phyloP scores from a whole-genome alignment of 2,888 invertebrate genomes.

The Synanthedon myopaeformis region DNA sequence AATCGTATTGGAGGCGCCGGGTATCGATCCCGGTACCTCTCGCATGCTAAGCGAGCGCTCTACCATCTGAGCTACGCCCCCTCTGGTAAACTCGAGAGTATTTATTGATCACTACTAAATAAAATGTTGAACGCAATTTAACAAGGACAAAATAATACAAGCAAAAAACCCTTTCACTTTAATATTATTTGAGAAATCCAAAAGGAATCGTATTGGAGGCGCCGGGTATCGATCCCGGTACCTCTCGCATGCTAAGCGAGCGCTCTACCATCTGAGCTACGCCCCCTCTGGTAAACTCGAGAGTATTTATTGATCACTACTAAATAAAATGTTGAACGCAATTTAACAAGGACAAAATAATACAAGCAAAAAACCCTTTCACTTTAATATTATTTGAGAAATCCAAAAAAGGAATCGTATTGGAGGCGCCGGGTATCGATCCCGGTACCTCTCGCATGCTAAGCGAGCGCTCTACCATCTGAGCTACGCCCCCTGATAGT shows the following conservation, averaged over 20 bases:
- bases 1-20: slow-evolving; percentile 57
- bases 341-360: too few relatives aligned
- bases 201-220: slow-evolving; percentile 33
- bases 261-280: slow-evolving; percentile 72
- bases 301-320: not conserved
- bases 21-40: slow-evolving; percentile 70
- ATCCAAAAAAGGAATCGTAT: slow-evolving; percentile 1
- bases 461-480: slow-evolving; percentile 72
- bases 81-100: slow-evolving; percentile 9
- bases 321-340: not conserved
- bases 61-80: slow-evolving; percentile 71
- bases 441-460: slow-evolving; percentile 70
- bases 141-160: too few relatives aligned
- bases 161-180: too few relatives aligned
- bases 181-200: too few relatives aligned
- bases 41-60: slow-evolving; percentile 71
- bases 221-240: slow-evolving; percentile 70
- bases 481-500: slow-evolving; percentile 33
- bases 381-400: not conserved
- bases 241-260: slow-evolving; percentile 71
- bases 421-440: slow-evolving; percentile 71
- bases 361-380: too few relatives aligned
- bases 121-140: too few relatives aligned
- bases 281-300: slow-evolving; percentile 32
- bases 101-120: not conserved